phyloP scores from a whole-genome alignment of 2,797 vertebrate species.

The Neoniphon sammara region DNA sequence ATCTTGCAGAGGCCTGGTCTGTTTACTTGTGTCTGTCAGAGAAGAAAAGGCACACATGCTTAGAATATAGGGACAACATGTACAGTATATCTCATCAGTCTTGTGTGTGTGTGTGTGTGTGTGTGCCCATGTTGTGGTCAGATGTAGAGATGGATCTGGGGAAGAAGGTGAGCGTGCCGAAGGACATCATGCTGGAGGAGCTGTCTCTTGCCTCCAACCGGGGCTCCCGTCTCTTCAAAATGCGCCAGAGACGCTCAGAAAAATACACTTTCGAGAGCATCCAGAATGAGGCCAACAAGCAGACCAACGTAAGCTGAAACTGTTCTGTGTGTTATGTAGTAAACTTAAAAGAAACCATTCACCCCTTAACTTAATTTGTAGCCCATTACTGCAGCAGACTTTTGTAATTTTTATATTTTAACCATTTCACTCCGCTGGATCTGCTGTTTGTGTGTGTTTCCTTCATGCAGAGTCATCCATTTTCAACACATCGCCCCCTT shows the following conservation, averaged over 20 bases:
- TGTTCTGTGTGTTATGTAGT: background rate
- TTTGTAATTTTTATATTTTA: too few relatives aligned
- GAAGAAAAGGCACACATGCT: background rate
- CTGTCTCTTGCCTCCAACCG: conserved; percentile 91
- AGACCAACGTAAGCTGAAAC: conserved; percentile 85
- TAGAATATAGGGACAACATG: background rate
- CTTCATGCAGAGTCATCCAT: conserved; percentile 1
- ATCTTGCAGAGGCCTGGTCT: background rate
- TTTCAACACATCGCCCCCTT: background rate
- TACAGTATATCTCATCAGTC: conserved; percentile 2
- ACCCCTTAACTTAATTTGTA: too few relatives aligned
- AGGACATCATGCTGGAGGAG: conserved; percentile 98
- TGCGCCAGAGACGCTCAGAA: conserved; percentile 94
- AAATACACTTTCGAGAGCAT: conserved; percentile 96
- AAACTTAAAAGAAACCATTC: background rate
- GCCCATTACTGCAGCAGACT: too few relatives aligned
- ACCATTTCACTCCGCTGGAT: too few relatives aligned
- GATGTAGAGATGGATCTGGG: conserved; percentile 89
- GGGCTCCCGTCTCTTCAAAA: conserved; percentile 95
- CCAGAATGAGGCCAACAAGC: conserved; percentile 86
- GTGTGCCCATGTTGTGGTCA: conserved; percentile 59
- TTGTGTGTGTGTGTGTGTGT: conserved; percentile 27
- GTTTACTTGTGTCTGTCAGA: background rate
- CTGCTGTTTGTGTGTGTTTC: background rate
- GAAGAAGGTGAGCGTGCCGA: conserved; percentile 91